Evolutionary conservation across 2,797 vertebrate species (phyloP).

Genomic region (Chlorospingus semifuscus): DNA sequence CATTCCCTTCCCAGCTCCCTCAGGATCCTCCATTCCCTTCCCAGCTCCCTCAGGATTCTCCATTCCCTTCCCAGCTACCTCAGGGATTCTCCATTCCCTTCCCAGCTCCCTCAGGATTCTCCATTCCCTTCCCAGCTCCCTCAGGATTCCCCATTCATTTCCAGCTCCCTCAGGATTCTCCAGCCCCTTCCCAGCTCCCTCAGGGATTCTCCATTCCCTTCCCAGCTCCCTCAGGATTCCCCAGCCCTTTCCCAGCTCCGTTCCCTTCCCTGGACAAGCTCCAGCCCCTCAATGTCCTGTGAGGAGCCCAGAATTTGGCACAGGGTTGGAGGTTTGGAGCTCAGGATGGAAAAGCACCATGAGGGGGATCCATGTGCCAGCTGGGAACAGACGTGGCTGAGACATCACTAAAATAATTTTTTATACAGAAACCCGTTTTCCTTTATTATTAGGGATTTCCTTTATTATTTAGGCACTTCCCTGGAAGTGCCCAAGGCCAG

Average conservation of each 20-base stretch:
- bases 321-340: not conserved
- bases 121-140: not conserved
- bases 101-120: no score
- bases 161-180: not conserved
- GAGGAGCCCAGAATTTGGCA: no score
- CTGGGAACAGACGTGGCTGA: accelerated
- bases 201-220: not conserved
- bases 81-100: no score
- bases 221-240: no score
- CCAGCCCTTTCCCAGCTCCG: not conserved
- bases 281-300: not conserved
- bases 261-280: not conserved
- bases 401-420: not conserved
- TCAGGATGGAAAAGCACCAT: not conserved
- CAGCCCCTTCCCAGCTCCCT: not conserved
- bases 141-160: not conserved
- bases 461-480: not conserved
- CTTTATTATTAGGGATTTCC: no score
- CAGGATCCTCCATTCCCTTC: no score
- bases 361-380: not conserved
- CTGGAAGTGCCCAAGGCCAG: no score
- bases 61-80: not conserved
- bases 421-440: not conserved
- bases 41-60: no score
- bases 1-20: no score